These are phyloP conservation scores for Hyperopisus bebe DNA, from an alignment of 2,113 vertebrate species.

Conservation along the genomic window DNA sequence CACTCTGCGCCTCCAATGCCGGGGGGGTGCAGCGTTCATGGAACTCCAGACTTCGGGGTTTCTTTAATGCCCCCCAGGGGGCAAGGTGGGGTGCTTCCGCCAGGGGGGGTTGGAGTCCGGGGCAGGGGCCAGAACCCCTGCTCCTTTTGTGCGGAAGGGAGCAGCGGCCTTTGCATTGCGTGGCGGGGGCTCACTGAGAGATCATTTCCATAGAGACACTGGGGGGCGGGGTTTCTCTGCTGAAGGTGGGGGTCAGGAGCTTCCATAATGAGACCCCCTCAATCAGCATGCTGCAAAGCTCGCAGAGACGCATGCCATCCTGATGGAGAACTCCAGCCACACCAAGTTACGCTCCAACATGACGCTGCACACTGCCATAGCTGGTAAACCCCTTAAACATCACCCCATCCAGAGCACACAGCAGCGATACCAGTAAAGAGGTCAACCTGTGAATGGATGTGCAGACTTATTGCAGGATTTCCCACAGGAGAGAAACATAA, in stretches of 20 bases:
- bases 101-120: neutral
- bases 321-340: neutral
- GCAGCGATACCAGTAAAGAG: neutral
- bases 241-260: constrained; percentile 9
- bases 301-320: neutral
- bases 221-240: constrained; percentile 24
- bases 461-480: neutral
- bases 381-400: neutral
- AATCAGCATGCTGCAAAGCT: neutral
- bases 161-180: neutral
- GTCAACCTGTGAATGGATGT: neutral
- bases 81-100: neutral
- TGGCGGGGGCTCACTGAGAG: constrained; percentile 30
- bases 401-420: neutral
- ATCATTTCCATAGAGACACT: constrained; percentile 38
- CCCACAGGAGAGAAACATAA: neutral
- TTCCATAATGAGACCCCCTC: constrained; percentile 11
- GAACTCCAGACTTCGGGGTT: neutral
- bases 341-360: neutral
- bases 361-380: neutral
- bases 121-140: neutral
- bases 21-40: neutral
- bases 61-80: neutral
- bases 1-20: neutral
- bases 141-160: neutral